phyloP scores from a whole-genome alignment of 2,888 invertebrate genomes.

The Drosophila peninsularis region DNA sequence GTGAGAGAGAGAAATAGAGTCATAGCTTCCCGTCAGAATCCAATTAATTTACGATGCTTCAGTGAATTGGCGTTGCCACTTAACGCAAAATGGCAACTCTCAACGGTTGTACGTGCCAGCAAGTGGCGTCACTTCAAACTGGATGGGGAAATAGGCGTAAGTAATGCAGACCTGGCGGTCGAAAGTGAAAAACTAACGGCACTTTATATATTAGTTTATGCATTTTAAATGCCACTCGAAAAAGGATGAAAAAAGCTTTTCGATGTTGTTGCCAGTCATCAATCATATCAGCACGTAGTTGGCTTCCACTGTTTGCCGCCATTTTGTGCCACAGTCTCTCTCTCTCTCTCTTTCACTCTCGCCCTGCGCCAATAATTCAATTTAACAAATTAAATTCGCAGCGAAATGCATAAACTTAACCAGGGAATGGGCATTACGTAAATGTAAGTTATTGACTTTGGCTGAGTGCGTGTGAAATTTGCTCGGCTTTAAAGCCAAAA shows the following conservation, averaged over 20 bases:
- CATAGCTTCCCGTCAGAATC: not conserved
- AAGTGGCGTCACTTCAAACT: slow-evolving; percentile 1
- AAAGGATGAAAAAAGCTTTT: not conserved
- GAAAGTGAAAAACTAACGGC: slow-evolving; percentile 1
- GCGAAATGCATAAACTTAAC: slow-evolving; percentile 27
- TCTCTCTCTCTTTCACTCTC: slow-evolving; percentile 14
- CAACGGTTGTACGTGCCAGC: slow-evolving; percentile 1
- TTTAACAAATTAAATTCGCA: slow-evolving; percentile 46
- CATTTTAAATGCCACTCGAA: not conserved
- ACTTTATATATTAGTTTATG: not conserved
- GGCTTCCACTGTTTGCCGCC: slow-evolving; percentile 39
- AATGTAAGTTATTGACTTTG: slow-evolving; percentile 13
- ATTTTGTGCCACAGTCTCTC: slow-evolving; percentile 49
- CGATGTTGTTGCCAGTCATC: slow-evolving; percentile 34
- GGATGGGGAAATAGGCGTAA: not conserved
- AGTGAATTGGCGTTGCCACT: slow-evolving; percentile 17
- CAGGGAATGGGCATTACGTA: slow-evolving; percentile 7
- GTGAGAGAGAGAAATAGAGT: not conserved
- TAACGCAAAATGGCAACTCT: slow-evolving; percentile 2
- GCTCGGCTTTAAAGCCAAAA: not conserved
- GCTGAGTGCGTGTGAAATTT: slow-evolving; percentile 4
- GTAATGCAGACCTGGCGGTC: not conserved
- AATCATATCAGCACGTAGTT: slow-evolving; percentile 52
- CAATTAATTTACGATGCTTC: slow-evolving; percentile 8
- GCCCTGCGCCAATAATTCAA: slow-evolving; percentile 39